A percentile compares a stretch with the other conserved stretches of the same genome.
phyloP scores from a whole-genome alignment of 1,140 invertebrate species.

The Ips typographus region DNA sequence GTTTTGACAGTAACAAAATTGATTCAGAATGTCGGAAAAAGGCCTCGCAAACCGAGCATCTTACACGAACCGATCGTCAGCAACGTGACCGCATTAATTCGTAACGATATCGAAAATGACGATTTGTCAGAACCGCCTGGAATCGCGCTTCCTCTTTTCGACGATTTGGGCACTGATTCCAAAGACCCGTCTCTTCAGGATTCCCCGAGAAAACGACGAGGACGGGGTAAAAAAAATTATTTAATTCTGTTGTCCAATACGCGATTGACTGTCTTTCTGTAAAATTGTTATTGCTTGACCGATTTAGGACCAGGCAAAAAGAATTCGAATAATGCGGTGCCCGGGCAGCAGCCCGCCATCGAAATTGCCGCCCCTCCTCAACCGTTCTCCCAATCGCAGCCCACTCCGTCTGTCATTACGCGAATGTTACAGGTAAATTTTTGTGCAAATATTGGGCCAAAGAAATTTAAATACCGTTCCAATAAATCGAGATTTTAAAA shows the following conservation, averaged over 20 bases:
- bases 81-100: constrained; percentile 35
- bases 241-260: background rate
- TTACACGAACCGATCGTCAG: constrained; percentile 37
- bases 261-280: background rate
- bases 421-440: constrained; percentile 58
- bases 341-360: constrained; percentile 36
- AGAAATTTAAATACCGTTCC: too few species aligned
- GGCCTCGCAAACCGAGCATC: constrained; percentile 36
- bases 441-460: too few species aligned
- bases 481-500: too few species aligned
- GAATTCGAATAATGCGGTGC: constrained; percentile 37
- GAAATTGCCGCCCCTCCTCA: constrained; percentile 52
- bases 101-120: constrained; percentile 42
- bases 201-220: constrained; percentile 30
- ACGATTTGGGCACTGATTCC: constrained; percentile 34
- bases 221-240: constrained; percentile 28
- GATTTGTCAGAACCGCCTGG: constrained; percentile 46
- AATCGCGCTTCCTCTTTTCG: constrained; percentile 42
- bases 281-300: background rate
- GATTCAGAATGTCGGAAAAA: background rate
- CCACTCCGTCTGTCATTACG: constrained; percentile 61
- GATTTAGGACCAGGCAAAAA: constrained; percentile 28
- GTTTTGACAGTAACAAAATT: too few species aligned
- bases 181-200: constrained; percentile 4
- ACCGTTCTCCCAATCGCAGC: constrained; percentile 52